Base-by-base conservation (phyloP, 2,113 vertebrate genomes). In the Albula glossodonta region DNA sequence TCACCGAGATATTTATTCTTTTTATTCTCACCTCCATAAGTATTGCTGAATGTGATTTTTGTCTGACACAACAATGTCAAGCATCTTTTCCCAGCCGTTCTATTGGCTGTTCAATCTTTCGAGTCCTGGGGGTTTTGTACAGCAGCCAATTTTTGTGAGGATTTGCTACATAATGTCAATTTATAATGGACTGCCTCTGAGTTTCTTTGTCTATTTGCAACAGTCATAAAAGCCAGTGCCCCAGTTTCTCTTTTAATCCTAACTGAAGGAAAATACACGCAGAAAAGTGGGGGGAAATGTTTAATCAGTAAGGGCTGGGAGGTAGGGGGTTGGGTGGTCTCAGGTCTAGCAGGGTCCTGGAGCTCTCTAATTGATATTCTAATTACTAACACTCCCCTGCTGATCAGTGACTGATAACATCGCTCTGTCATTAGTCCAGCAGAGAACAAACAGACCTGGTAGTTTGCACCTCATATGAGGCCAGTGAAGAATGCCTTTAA, bases 381-480 rank as follows among this genome's bases (percentile, higher is more conserved):
- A 93, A 92, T 90, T 74, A 49, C 10, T 85, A 56, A 53, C 87
- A 79, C 87, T 87, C 87, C 89, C 88, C 12, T 63, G n/a, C 81
- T 89, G 85, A 89, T 88, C 57, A 90, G 22, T 8, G 31, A 1
- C 85, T 80, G 86, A 87, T 88, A 84, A 88, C 25, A 10, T 25
- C 51, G 80, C 85, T 82, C 80, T 87, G 87, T 90, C 87, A 83
- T 51, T 83, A 87, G 80, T 63, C 86, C 77, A 86, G 79, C 80
- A 52, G 17, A 88, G 86, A 83, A 78, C 83, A 88, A 81, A 88
- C 81, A 88, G 78, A 66, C 60, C 0, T 8, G 7, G 82, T 51
- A 82, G 86, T 90, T 88, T 86, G 53, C 84, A 86, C 74, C 60
- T 70, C 77, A n/a, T 31, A 83, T 19, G n/a, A 74, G 70, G 22